Conservation (phyloP, 2,113 vertebrate genomes). For the Enhydra lutris region DNA sequence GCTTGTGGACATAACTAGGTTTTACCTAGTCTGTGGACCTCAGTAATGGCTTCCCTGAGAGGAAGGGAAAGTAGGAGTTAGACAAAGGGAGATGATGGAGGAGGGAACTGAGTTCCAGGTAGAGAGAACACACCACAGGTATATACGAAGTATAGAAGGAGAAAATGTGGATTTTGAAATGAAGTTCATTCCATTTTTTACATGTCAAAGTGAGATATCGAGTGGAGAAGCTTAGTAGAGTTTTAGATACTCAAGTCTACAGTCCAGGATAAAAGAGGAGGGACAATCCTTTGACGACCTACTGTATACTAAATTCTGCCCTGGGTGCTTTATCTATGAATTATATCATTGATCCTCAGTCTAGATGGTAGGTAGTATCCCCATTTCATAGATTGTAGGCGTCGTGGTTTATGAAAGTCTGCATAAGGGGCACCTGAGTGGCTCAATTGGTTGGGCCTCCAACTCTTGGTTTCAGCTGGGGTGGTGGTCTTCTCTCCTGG, state of each 20-base stretch:
- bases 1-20: background rate
- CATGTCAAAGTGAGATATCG: background rate
- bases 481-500: background rate
- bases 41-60: background rate
- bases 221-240: background rate
- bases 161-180: background rate
- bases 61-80: background rate
- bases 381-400: background rate
- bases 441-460: background rate
- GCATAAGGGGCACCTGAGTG: background rate
- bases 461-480: background rate
- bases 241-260: background rate
- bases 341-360: background rate
- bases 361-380: background rate
- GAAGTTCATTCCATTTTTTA: background rate
- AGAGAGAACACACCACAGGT: background rate
- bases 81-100: background rate
- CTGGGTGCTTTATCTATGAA: background rate
- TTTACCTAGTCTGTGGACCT: background rate
- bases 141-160: background rate
- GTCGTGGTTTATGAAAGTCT: background rate
- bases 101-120: background rate
- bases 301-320: background rate
- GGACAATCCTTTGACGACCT: background rate
- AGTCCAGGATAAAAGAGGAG: background rate